These are phyloP conservation scores for Hypercompe scribonia DNA, from an alignment of 2,888 invertebrate genomes.

Conservation along the genomic window DNA sequence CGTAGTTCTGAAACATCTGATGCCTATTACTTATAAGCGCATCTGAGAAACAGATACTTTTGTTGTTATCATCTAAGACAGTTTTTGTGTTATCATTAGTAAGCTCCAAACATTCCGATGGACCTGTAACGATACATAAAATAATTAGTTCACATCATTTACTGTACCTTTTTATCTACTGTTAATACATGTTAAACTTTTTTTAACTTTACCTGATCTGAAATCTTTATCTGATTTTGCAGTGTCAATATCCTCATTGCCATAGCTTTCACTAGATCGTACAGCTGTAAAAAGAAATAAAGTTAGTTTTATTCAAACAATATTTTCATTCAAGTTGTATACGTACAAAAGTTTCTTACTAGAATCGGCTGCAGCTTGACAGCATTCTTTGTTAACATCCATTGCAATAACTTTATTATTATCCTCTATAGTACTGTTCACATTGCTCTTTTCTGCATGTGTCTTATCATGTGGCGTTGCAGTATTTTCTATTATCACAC, in stretches of 20 bases:
- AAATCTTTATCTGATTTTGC: slow-evolving; percentile 9
- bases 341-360: slow-evolving; percentile 11
- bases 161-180: too few species aligned
- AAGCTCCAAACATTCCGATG: slow-evolving; percentile 5
- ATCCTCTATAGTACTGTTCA: background rate
- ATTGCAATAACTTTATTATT: background rate
- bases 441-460: background rate
- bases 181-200: background rate
- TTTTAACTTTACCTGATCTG: slow-evolving; percentile 16
- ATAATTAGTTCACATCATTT: background rate
- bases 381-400: background rate
- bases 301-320: background rate
- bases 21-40: slow-evolving; percentile 9
- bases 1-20: slow-evolving; percentile 27
- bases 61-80: slow-evolving; percentile 1
- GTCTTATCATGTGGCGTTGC: background rate
- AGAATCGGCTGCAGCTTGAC: slow-evolving; percentile 7
- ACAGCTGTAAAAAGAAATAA: slow-evolving; percentile 7
- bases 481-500: background rate
- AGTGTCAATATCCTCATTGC: background rate
- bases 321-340: background rate
- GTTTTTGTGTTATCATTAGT: background rate
- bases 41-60: slow-evolving; percentile 7
- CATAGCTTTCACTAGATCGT: background rate
- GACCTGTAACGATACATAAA: slow-evolving; percentile 17